These are phyloP conservation scores for Anguilla rostrata DNA, from an alignment of 2,113 vertebrate species.

Conservation along the genomic window DNA sequence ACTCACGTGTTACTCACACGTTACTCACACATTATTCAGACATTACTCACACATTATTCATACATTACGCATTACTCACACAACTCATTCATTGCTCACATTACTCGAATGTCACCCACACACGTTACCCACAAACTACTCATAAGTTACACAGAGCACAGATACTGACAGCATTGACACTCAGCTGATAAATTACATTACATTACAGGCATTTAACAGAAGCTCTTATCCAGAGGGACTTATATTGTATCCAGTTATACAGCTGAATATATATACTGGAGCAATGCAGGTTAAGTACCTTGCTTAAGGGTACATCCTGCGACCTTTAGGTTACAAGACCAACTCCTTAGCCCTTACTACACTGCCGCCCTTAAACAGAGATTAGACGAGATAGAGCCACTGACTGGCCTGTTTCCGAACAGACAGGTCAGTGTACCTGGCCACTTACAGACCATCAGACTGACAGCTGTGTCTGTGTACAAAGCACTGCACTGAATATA, in stretches of 20 bases:
- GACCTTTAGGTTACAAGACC: too few species aligned
- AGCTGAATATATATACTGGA: too few species aligned
- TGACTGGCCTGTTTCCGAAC: conserved; percentile 53
- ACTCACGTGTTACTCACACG: background rate
- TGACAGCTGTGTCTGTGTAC: conserved; percentile 21
- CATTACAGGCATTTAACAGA: background rate
- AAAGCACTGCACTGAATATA: conserved; percentile 47
- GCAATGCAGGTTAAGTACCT: too few species aligned
- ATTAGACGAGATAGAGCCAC: conserved; percentile 56
- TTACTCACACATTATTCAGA: background rate
- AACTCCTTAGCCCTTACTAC: too few species aligned
- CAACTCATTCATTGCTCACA: background rate
- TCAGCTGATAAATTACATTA: conserved; percentile 20
- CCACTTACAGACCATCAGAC: conserved; percentile 37
- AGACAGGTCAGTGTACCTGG: conserved; percentile 52
- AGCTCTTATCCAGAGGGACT: too few species aligned
- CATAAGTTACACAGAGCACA: conserved; percentile 8
- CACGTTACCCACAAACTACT: background rate
- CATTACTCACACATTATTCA: background rate
- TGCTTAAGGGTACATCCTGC: too few species aligned
- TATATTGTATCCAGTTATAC: too few species aligned
- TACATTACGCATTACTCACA: conserved; percentile 9
- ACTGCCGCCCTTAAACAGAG: conserved; percentile 27
- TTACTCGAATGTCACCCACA: background rate
- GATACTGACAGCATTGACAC: conserved; percentile 24